phyloP scores from a whole-genome alignment of 2,888 invertebrate species.

The Xanthostigma xanthostigma region DNA sequence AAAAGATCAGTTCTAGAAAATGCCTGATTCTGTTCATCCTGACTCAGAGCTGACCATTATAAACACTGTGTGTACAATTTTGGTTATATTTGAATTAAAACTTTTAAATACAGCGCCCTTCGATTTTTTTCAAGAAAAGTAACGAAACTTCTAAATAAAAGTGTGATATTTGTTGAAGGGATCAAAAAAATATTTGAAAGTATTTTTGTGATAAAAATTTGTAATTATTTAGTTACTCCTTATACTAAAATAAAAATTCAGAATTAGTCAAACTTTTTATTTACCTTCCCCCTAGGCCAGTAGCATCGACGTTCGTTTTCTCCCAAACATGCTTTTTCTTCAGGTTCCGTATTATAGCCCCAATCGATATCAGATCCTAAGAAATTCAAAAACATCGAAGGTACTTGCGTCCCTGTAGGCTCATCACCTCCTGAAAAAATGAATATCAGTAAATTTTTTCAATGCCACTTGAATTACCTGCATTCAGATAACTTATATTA shows the following conservation, averaged over 20 bases:
- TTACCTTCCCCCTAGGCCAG: constrained; percentile 75
- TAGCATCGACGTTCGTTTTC: constrained; percentile 56
- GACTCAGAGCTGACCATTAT: too few relatives aligned
- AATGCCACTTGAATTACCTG: too few relatives aligned
- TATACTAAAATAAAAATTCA: not conserved
- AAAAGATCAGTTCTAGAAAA: not conserved
- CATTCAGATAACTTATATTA: too few relatives aligned
- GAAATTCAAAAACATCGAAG: constrained; percentile 80
- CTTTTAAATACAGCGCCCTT: too few relatives aligned
- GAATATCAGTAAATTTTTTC: too few relatives aligned
- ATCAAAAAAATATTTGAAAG: not conserved
- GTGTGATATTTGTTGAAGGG: too few relatives aligned
- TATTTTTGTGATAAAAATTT: too few relatives aligned
- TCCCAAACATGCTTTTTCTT: constrained; percentile 57
- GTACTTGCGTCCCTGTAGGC: constrained; percentile 76
- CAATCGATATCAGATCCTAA: constrained; percentile 78
- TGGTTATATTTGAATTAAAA: not conserved
- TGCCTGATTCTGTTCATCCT: not conserved
- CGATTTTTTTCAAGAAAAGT: too few relatives aligned
- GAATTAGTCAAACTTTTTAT: not conserved
- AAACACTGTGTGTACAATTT: not conserved
- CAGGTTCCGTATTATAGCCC: constrained; percentile 75
- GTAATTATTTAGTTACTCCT: not conserved
- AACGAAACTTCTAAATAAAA: too few relatives aligned
- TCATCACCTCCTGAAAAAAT: constrained; percentile 54